Percentiles rank a stretch among this genome's conserved stretches.
These are phyloP conservation scores for Lepidonotus clava DNA, from an alignment of 2,888 invertebrate genomes.

Conservation along the genomic window DNA sequence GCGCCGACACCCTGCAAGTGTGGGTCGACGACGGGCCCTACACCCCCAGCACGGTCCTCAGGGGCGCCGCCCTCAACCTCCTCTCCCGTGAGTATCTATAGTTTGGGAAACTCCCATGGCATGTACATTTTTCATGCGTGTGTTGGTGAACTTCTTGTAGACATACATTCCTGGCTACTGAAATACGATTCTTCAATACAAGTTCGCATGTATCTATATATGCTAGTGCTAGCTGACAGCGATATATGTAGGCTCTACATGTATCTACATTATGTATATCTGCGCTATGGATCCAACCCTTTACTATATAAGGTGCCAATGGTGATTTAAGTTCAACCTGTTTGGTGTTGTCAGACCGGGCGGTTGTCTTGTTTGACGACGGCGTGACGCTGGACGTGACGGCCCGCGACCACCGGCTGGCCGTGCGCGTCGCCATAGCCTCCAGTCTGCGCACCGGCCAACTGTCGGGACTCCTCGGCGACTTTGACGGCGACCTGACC, in stretches of 20 bases:
- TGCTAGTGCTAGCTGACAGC: no score
- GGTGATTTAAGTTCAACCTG: no score
- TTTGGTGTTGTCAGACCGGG: background rate
- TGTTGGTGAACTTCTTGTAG: background rate
- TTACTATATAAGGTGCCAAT: no score
- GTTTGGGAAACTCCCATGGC: background rate
- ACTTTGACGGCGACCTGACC: constrained; percentile 32
- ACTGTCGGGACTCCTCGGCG: constrained; percentile 8
- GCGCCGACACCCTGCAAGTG: background rate
- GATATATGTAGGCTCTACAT: no score
- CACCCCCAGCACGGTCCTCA: background rate
- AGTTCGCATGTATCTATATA: no score
- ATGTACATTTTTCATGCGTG: background rate
- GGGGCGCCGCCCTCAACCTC: background rate
- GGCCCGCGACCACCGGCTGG: background rate
- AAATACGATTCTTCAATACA: no score
- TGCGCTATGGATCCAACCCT: no score
- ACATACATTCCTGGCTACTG: background rate
- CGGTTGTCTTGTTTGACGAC: background rate
- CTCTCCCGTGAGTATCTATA: background rate
- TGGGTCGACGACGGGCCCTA: background rate
- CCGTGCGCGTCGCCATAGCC: background rate
- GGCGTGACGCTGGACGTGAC: constrained; percentile 12
- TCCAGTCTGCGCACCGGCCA: background rate
- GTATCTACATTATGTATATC: no score